phyloP scores from a whole-genome alignment of 2,888 invertebrate genomes.

The Bhutanitis thaidina region DNA sequence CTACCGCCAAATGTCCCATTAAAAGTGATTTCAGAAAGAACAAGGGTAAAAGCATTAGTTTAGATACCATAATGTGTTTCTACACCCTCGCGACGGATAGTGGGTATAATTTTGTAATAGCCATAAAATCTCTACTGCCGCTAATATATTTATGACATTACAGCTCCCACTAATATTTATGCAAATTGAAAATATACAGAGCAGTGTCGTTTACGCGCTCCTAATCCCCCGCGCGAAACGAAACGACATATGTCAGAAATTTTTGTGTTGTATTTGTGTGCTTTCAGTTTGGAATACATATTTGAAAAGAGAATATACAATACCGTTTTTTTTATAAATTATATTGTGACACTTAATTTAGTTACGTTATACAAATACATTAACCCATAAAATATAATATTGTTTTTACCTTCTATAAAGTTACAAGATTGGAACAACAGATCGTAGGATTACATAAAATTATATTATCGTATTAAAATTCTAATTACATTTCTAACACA shows the following conservation, averaged over 20 bases:
- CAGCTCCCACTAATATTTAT: slow-evolving; percentile 76
- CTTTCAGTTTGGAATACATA: no score
- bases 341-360: no score
- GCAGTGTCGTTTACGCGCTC: slow-evolving; percentile 69
- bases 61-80: slow-evolving; percentile 33
- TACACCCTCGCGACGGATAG: slow-evolving; percentile 49
- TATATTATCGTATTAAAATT: no score
- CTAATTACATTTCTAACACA: no score
- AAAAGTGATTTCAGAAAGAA: neutral
- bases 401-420: no score
- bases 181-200: slow-evolving; percentile 77
- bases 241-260: slow-evolving; percentile 56
- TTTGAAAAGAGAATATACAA: neutral
- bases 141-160: slow-evolving; percentile 78
- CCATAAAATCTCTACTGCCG: slow-evolving; percentile 78
- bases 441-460: no score
- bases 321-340: neutral
- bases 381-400: no score
- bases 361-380: no score
- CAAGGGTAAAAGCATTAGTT: slow-evolving; percentile 14
- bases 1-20: no score
- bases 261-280: neutral
- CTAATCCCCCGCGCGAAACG: slow-evolving; percentile 55
- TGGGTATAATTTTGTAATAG: slow-evolving; percentile 71
- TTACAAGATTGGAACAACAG: no score